Percentiles rank a stretch among this genome's conserved stretches.
These are phyloP conservation scores for Endotricha flammealis DNA, from an alignment of 2,888 invertebrate species.

Conservation along the genomic window DNA sequence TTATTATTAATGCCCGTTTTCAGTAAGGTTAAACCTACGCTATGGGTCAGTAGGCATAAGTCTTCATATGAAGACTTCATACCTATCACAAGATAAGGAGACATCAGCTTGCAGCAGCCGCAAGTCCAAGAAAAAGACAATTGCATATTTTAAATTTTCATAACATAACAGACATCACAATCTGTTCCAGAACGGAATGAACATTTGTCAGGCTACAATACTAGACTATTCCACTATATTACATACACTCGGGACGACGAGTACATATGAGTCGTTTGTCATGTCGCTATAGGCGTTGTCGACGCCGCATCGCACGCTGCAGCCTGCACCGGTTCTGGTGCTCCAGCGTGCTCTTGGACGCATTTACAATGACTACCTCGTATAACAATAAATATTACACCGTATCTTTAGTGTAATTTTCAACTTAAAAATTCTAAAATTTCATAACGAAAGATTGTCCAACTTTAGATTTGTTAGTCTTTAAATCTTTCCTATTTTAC, in stretches of 20 bases:
- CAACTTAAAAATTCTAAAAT: not conserved
- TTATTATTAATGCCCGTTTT: no score
- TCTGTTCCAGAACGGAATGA: not conserved
- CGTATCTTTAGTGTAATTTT: not conserved
- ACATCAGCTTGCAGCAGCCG: no score
- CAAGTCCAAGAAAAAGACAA: no score
- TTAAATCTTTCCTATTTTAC: no score
- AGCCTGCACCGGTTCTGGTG: conserved; percentile 26
- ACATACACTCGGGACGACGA: conserved; percentile 12
- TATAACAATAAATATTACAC: no score
- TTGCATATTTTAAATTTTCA: no score
- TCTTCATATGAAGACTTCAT: no score
- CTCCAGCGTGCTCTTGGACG: conserved; percentile 21
- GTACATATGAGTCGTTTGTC: conserved; percentile 44
- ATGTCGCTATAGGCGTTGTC: conserved; percentile 41
- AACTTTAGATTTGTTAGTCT: not conserved
- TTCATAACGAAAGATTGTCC: not conserved
- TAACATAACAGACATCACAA: no score
- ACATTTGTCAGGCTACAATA: not conserved
- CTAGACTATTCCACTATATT: not conserved
- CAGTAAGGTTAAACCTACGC: no score
- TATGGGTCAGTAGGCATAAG: no score
- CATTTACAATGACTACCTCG: not conserved
- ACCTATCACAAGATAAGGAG: no score
- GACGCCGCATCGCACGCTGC: conserved; percentile 21